phyloP scores from a whole-genome alignment of 1,140 invertebrate species.

The Drosophila azteca region DNA sequence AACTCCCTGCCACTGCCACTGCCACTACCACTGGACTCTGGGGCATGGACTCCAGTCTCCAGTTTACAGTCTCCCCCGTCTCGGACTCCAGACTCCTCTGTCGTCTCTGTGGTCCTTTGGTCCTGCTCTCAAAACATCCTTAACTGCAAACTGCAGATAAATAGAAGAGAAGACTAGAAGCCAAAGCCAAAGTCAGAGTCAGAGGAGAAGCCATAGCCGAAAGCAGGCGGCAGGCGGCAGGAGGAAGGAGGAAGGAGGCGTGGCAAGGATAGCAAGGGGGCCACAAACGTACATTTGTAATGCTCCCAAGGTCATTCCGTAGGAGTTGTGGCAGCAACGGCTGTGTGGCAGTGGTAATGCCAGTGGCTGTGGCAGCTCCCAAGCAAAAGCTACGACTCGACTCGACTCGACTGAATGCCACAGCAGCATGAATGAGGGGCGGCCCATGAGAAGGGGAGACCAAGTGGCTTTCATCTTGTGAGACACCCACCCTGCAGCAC shows the following conservation, averaged over 20 bases:
- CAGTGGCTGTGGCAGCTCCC: neutral
- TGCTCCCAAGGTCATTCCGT: slow-evolving; percentile 77
- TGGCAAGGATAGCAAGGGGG: slow-evolving; percentile 20
- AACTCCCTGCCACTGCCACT: slow-evolving; percentile 40
- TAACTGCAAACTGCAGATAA: slow-evolving; percentile 56
- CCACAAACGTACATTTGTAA: slow-evolving; percentile 66
- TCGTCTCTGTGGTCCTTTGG: slow-evolving; percentile 7
- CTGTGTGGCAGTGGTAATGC: slow-evolving; percentile 12
- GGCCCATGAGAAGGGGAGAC: too few species aligned
- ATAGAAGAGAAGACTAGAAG: slow-evolving; percentile 13
- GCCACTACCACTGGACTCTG: too few species aligned
- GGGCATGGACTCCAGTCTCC: slow-evolving; percentile 25
- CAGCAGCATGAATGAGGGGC: slow-evolving; percentile 41
- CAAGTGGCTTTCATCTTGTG: slow-evolving; percentile 79
- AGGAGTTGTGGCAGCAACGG: slow-evolving; percentile 52
- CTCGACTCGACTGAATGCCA: slow-evolving; percentile 36
- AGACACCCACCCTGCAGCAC: slow-evolving; percentile 53
- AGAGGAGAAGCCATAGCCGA: slow-evolving; percentile 25
- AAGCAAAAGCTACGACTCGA: slow-evolving; percentile 19
- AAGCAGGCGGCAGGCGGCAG: neutral
- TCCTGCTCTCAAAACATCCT: slow-evolving; percentile 34
- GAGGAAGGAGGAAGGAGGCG: slow-evolving; percentile 9
- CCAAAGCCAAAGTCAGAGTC: too few species aligned
- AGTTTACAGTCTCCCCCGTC: neutral
- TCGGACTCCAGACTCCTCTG: slow-evolving; percentile 8